These are phyloP conservation scores for Cyprinodon diabolis DNA, from an alignment of 2,797 vertebrate species.

Conservation along the genomic window DNA sequence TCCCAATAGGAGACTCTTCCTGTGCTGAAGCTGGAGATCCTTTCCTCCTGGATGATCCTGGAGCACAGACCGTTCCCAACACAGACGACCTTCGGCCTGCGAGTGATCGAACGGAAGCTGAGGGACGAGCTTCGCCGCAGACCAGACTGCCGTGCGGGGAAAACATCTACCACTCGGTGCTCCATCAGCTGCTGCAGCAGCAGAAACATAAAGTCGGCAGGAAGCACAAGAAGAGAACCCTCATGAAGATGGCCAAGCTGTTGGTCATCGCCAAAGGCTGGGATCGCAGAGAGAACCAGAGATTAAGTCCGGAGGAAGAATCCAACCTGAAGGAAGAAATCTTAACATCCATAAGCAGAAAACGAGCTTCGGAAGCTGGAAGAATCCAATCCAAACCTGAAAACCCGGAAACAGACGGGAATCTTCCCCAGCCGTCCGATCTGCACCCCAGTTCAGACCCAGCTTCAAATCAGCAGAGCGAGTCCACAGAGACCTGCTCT, in stretches of 20 bases:
- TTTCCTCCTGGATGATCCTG: background rate
- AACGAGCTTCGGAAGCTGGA: background rate
- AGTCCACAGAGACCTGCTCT: background rate
- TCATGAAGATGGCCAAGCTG: constrained; percentile 39
- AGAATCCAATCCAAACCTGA: too few relatives aligned
- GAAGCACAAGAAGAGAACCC: constrained; percentile 30
- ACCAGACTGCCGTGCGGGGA: background rate
- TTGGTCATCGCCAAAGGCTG: constrained; percentile 12
- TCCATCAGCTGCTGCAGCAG: constrained; percentile 25
- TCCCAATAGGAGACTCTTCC: background rate
- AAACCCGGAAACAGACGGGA: background rate
- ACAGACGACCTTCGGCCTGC: background rate
- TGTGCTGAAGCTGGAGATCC: background rate
- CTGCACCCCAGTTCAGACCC: background rate
- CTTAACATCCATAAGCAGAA: background rate
- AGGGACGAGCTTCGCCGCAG: background rate
- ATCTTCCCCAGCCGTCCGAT: background rate
- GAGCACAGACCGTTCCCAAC: background rate
- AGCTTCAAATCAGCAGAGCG: background rate
- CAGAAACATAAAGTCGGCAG: constrained; percentile 33
- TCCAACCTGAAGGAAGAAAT: background rate
- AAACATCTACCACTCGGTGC: background rate
- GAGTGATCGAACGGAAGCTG: background rate
- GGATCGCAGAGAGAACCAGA: background rate
- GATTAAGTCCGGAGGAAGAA: background rate